Conservation (phyloP, 2,888 invertebrate species). For the Apamea monoglypha region DNA sequence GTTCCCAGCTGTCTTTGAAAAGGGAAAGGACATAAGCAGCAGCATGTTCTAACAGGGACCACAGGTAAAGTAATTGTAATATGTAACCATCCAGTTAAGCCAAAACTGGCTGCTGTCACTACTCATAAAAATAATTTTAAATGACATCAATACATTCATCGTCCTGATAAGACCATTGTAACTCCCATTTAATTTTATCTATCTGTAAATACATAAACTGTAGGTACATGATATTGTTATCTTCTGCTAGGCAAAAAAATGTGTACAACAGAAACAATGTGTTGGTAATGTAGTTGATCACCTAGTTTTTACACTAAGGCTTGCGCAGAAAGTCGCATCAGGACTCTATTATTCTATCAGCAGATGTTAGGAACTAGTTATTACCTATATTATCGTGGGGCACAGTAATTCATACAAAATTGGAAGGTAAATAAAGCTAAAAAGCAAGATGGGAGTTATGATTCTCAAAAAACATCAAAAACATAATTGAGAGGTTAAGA, state of each 20-base stretch:
- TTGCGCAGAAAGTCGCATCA: constrained; percentile 34
- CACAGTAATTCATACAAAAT: constrained; percentile 38
- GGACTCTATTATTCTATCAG: constrained; percentile 43
- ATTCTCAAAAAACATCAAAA: constrained; percentile 27
- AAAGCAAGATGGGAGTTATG: constrained; percentile 69
- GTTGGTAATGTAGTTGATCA: constrained; percentile 16
- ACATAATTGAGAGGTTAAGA: constrained; percentile 1
- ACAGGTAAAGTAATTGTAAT: background rate
- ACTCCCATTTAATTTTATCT: constrained; percentile 39
- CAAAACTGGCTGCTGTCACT: background rate
- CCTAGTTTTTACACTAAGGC: constrained; percentile 1
- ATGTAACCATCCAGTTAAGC: background rate
- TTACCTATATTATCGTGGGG: constrained; percentile 38
- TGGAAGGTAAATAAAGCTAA: constrained; percentile 65
- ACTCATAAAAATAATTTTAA: constrained; percentile 5
- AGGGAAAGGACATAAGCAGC: background rate
- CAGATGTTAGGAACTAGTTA: constrained; percentile 32
- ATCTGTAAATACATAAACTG: constrained; percentile 30
- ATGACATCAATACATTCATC: constrained; percentile 14
- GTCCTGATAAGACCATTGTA: constrained; percentile 47
- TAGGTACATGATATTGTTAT: constrained; percentile 45
- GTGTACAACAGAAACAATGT: constrained; percentile 14
- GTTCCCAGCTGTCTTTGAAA: background rate
- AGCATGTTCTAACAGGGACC: background rate
- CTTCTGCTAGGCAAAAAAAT: constrained; percentile 26